Conservation (phyloP, 2,888 invertebrate species). For the Standfussiana lucernea region DNA sequence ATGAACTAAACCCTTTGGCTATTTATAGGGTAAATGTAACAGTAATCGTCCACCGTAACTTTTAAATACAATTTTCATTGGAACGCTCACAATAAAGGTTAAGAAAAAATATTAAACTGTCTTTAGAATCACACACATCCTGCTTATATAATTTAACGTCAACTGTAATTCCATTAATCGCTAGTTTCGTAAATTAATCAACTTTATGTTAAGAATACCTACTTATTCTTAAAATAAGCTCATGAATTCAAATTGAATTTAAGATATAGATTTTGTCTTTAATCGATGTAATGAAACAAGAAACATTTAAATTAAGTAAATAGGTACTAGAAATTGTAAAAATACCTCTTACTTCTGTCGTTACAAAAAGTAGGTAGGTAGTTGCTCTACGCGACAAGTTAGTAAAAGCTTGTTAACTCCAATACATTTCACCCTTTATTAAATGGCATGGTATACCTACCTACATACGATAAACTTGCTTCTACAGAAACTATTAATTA, state of each 20-base stretch:
- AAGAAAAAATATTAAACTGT: not conserved
- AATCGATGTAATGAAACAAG: slow-evolving; percentile 10
- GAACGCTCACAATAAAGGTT: too few relatives aligned
- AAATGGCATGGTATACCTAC: slow-evolving; percentile 28
- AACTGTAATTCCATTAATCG: not conserved
- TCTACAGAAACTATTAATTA: slow-evolving; percentile 72
- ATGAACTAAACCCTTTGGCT: not conserved
- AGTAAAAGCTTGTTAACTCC: slow-evolving; percentile 30
- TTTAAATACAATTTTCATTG: not conserved
- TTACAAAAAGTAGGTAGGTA: slow-evolving; percentile 4
- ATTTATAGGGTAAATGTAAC: slow-evolving; percentile 33
- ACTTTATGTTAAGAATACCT: not conserved
- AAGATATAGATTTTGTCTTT: not conserved
- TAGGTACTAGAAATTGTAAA: slow-evolving; percentile 1
- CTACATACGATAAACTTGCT: slow-evolving; percentile 25
- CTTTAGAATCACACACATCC: not conserved
- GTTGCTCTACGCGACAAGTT: slow-evolving; percentile 5
- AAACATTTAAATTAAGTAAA: slow-evolving; percentile 3
- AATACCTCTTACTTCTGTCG: slow-evolving; percentile 1
- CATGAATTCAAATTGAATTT: not conserved
- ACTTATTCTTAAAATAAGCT: not conserved
- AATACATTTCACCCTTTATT: slow-evolving; percentile 35
- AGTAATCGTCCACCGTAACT: not conserved
- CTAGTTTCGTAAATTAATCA: not conserved
- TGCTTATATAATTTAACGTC: not conserved